A percentile compares a stretch with the other conserved stretches of the same genome.
These are phyloP conservation scores for Mechanitis mazaeus DNA, from an alignment of 2,888 invertebrate genomes.

Conservation along the genomic window DNA sequence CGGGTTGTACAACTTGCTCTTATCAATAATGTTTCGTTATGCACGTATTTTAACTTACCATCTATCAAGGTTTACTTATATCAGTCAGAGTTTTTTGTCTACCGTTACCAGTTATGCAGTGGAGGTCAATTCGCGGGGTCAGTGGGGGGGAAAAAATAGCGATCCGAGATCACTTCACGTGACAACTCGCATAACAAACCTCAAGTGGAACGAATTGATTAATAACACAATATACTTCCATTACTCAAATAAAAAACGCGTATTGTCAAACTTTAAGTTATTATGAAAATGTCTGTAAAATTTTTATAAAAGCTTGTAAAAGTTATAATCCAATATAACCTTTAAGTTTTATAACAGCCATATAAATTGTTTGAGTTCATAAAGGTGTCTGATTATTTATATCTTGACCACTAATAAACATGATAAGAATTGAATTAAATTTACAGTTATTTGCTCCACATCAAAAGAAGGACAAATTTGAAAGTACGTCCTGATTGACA, in stretches of 20 bases:
- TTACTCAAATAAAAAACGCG: too few species aligned
- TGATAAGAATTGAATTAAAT: constrained; percentile 1
- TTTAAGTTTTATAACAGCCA: too few species aligned
- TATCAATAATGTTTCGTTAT: too few species aligned
- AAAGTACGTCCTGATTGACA: constrained; percentile 40
- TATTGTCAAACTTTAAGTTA: neutral
- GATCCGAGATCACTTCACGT: constrained; percentile 13
- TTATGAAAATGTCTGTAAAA: neutral
- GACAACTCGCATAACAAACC: constrained; percentile 10
- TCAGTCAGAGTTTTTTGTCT: too few species aligned
- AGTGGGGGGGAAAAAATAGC: constrained; percentile 5
- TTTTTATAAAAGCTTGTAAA: neutral
- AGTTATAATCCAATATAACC: too few species aligned
- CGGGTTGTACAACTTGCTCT: too few species aligned
- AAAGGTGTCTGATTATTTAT: neutral
- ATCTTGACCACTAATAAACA: constrained; percentile 1
- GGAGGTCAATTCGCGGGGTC: neutral
- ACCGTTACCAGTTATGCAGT: too few species aligned
- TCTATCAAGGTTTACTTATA: too few species aligned
- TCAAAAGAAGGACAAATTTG: constrained; percentile 58
- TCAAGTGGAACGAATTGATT: constrained; percentile 30
- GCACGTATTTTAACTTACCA: too few species aligned
- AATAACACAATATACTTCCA: constrained; percentile 13
- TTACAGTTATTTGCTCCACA: neutral
- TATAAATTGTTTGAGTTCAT: too few species aligned